Conservation (phyloP, 2,888 invertebrate genomes). For the Hermodice carunculata region DNA sequence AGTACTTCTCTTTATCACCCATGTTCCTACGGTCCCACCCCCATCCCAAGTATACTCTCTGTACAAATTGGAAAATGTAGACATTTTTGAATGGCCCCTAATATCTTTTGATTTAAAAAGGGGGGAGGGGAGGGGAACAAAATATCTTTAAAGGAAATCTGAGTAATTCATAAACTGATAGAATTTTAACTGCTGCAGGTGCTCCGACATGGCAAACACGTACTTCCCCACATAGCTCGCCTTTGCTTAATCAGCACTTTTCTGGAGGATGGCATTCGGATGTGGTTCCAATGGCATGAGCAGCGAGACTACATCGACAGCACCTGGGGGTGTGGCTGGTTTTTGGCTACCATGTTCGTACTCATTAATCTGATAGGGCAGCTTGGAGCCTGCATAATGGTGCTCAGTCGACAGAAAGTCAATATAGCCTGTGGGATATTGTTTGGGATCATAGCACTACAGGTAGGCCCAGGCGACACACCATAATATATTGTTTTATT, state of each 20-base stretch:
- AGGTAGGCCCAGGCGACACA: too few species aligned
- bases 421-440: conserved; percentile 80
- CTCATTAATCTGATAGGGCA: conserved; percentile 96
- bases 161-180: neutral
- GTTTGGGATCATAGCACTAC: conserved; percentile 95
- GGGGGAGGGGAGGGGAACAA: too few species aligned
- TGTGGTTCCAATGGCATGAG: conserved; percentile 99
- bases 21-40: too few species aligned
- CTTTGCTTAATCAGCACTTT: conserved; percentile 98
- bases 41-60: too few species aligned
- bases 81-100: too few species aligned
- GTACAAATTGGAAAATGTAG: too few species aligned
- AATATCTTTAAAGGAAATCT: too few species aligned
- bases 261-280: conserved; percentile 97
- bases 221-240: conserved; percentile 95
- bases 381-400: conserved; percentile 96
- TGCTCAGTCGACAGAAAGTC: conserved; percentile 91
- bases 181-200: conserved; percentile 76
- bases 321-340: conserved; percentile 96
- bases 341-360: conserved; percentile 95
- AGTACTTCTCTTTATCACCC: too few species aligned
- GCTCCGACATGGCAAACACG: conserved; percentile 87
- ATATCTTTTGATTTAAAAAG: too few species aligned
- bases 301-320: conserved; percentile 98
- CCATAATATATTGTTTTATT: too few species aligned